phyloP scores from a whole-genome alignment of 1,140 invertebrate genomes.

The Chymomyza costata region DNA sequence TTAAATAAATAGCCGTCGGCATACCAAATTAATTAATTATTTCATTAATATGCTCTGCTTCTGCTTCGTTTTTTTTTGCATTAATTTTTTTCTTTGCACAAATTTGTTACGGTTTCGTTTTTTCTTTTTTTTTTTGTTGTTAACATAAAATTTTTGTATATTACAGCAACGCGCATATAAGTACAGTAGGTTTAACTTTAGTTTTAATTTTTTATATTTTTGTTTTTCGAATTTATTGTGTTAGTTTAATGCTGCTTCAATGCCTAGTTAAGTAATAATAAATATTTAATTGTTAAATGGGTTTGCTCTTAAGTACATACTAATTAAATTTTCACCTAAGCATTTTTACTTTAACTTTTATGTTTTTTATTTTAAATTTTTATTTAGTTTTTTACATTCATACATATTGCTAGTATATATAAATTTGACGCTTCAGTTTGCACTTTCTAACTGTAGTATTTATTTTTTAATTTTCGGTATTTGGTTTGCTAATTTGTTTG shows the following conservation, averaged over 20 bases:
- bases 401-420: slow-evolving; percentile 68
- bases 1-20: slow-evolving; percentile 13
- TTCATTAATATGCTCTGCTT: not conserved
- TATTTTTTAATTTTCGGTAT: slow-evolving; percentile 30
- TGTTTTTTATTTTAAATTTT: slow-evolving; percentile 36
- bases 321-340: slow-evolving; percentile 73
- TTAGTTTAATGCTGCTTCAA: slow-evolving; percentile 43
- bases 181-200: slow-evolving; percentile 61
- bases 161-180: slow-evolving; percentile 72
- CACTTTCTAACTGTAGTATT: slow-evolving; percentile 9
- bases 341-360: slow-evolving; percentile 56
- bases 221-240: slow-evolving; percentile 11
- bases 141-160: slow-evolving; percentile 62
- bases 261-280: slow-evolving; percentile 62
- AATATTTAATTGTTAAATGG: slow-evolving; percentile 59
- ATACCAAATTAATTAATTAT: not conserved
- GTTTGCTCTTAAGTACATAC: slow-evolving; percentile 63
- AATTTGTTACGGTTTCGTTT: too few species aligned
- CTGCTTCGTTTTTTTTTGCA: slow-evolving; percentile 11
- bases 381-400: slow-evolving; percentile 59
- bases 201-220: slow-evolving; percentile 31
- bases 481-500: slow-evolving; percentile 72
- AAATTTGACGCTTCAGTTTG: slow-evolving; percentile 57
- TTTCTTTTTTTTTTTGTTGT: slow-evolving; percentile 32
- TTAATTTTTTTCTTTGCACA: slow-evolving; percentile 31